Evolutionary conservation across 2,113 vertebrate species (phyloP).

Genomic region (Pterocles gutturalis): DNA sequence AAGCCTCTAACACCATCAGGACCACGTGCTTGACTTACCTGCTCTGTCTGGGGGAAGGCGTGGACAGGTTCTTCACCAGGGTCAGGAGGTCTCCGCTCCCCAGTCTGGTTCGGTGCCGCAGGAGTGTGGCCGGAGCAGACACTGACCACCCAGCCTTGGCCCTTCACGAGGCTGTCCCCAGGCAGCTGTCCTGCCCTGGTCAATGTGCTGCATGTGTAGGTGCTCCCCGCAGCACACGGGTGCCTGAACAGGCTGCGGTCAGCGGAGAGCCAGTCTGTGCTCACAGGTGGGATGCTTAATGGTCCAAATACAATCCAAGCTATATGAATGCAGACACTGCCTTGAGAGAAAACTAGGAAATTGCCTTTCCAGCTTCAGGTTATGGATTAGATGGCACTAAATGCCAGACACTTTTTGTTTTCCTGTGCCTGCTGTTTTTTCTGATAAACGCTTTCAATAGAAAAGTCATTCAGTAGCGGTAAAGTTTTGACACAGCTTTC

Average conservation of each 20-base stretch:
- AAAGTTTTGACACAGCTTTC: neutral
- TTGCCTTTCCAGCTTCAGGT: rapidly evolving
- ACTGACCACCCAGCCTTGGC: neutral
- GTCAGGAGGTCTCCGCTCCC: neutral
- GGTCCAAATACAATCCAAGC: neutral
- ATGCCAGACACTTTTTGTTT: neutral
- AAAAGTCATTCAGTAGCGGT: neutral
- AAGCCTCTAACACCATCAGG: neutral
- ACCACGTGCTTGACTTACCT: rapidly evolving
- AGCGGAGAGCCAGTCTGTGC: neutral
- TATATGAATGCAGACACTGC: neutral
- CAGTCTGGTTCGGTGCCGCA: neutral
- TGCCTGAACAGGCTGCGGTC: neutral
- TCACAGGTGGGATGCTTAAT: neutral
- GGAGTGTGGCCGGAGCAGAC: neutral
- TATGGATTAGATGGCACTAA: neutral
- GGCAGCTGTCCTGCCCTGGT: neutral
- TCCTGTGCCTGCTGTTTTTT: neutral
- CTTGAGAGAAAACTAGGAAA: neutral
- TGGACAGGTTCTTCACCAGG: neutral
- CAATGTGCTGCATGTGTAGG: neutral
- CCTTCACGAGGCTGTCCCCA: neutral
- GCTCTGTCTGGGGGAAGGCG: neutral
- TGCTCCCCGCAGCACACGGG: neutral
- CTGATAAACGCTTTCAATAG: neutral